phyloP scores from a whole-genome alignment of 1,140 invertebrate genomes.

The Cotesia typhae region DNA sequence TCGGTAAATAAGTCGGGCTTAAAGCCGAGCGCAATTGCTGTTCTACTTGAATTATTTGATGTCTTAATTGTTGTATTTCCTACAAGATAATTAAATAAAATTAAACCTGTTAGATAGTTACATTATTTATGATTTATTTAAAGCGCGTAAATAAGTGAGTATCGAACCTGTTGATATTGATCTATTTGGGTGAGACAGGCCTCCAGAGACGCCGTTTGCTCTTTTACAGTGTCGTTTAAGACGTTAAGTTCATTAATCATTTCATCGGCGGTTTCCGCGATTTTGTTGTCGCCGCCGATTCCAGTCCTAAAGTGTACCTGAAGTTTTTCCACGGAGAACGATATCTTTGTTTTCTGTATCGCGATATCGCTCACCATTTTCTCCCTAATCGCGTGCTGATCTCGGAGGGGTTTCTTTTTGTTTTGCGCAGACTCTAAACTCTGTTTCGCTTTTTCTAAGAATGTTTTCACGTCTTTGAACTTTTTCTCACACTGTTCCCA shows the following conservation, averaged over 20 bases:
- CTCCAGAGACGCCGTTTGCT: constrained; percentile 78
- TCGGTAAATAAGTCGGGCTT: constrained; percentile 82
- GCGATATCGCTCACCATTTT: constrained; percentile 87
- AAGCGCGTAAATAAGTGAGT: neutral
- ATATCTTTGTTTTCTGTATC: constrained; percentile 90
- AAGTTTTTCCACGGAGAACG: constrained; percentile 91
- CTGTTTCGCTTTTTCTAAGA: constrained; percentile 87
- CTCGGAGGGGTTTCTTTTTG: constrained; percentile 85
- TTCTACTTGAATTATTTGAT: constrained; percentile 84
- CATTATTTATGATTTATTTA: constrained; percentile 12
- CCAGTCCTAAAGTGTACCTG: constrained; percentile 89
- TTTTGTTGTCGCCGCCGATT: constrained; percentile 79
- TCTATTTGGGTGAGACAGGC: constrained; percentile 86
- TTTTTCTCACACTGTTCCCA: constrained; percentile 97
- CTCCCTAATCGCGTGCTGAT: constrained; percentile 84
- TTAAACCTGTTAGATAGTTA: constrained; percentile 6
- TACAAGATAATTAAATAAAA: constrained; percentile 58
- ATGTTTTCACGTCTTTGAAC: constrained; percentile 86
- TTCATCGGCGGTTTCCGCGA: constrained; percentile 76
- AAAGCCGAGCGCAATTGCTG: constrained; percentile 83
- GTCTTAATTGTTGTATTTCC: constrained; percentile 85
- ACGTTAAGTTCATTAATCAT: constrained; percentile 75
- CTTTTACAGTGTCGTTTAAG: constrained; percentile 72
- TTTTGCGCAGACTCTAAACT: constrained; percentile 81
- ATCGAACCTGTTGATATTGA: constrained; percentile 78